Evolutionary conservation across 2,888 invertebrate species (phyloP).

Genomic region (Cephus sareptanus): DNA sequence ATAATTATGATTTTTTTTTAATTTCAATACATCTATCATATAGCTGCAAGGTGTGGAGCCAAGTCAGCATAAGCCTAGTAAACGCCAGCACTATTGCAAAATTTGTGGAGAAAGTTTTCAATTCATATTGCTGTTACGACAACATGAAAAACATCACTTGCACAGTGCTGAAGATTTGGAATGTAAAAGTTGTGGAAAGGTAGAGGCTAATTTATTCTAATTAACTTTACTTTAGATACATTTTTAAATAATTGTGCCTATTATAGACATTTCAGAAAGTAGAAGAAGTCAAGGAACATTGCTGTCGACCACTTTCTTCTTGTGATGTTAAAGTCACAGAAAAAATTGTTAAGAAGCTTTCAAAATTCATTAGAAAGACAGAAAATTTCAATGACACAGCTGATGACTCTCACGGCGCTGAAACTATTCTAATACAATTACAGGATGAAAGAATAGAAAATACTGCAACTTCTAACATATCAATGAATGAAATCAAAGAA

Average conservation of each 20-base stretch:
- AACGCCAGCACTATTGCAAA: conserved; percentile 55
- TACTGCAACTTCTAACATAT: background rate
- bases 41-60: background rate
- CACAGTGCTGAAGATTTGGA: conserved; percentile 30
- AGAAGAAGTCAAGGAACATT: conserved; percentile 31
- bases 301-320: conserved; percentile 12
- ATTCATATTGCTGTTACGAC: conserved; percentile 50
- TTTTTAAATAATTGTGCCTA: background rate
- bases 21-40: background rate
- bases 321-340: background rate
- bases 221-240: background rate
- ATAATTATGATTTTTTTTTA: background rate
- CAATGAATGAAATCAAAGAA: background rate
- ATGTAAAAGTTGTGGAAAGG: conserved; percentile 41
- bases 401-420: background rate
- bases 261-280: conserved; percentile 35
- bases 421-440: background rate
- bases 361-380: background rate
- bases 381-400: background rate
- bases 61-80: conserved; percentile 36
- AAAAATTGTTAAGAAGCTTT: background rate
- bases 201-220: conserved; percentile 18
- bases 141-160: conserved; percentile 52
- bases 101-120: conserved; percentile 59
- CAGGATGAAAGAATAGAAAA: background rate